A percentile compares a stretch with the other conserved stretches of the same genome.
Evolutionary conservation across 2,888 invertebrate genomes (phyloP).

Genomic region (Smittia aterrima): DNA sequence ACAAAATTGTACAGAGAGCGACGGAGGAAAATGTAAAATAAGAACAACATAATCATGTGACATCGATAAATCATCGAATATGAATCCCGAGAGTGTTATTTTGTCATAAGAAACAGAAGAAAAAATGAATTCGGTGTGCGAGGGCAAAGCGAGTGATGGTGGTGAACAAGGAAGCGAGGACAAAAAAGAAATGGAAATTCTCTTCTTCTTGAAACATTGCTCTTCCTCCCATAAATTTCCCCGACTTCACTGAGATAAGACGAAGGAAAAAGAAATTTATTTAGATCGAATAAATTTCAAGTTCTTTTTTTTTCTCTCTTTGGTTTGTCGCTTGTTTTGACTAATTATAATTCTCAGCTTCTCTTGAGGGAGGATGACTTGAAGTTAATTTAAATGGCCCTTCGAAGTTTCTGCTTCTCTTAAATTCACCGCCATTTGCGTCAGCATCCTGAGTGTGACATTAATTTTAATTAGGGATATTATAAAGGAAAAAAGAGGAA

Average conservation of each 20-base stretch:
- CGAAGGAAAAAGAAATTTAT: not conserved
- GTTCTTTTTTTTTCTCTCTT: too few relatives aligned
- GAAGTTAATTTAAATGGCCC: constrained; percentile 27
- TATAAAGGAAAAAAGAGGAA: not conserved
- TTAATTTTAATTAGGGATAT: constrained; percentile 31
- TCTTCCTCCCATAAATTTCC: constrained; percentile 4
- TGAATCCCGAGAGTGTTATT: constrained; percentile 40
- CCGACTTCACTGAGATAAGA: not conserved
- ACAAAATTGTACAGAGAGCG: constrained; percentile 13
- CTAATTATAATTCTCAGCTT: constrained; percentile 26
- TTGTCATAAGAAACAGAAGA: constrained; percentile 6
- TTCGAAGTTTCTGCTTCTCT: not conserved
- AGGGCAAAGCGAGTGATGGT: constrained; percentile 13
- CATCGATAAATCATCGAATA: constrained; percentile 40
- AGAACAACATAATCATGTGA: constrained; percentile 37
- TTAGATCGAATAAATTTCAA: constrained; percentile 9
- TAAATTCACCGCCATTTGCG: constrained; percentile 8
- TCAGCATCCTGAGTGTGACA: constrained; percentile 32
- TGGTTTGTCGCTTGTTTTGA: constrained; percentile 36
- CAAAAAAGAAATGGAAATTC: not conserved
- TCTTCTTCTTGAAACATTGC: constrained; percentile 8
- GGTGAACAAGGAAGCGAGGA: not conserved
- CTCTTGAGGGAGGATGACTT: not conserved
- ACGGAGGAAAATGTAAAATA: not conserved
- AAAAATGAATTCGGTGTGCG: not conserved